phyloP scores from a whole-genome alignment of 2,888 invertebrate genomes.

The Pelosia muscerda region DNA sequence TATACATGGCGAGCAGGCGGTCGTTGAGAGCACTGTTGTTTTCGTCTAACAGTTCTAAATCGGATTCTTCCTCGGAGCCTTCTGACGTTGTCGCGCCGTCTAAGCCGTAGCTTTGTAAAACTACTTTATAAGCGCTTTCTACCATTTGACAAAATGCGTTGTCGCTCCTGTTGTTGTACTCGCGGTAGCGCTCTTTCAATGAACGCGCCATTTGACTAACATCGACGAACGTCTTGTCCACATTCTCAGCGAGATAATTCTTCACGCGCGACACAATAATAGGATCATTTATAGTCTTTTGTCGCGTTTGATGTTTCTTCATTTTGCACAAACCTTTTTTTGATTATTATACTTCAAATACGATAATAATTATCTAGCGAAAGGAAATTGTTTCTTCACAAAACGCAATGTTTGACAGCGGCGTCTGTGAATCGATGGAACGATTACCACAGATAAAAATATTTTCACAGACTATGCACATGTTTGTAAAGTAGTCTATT shows the following conservation, averaged over 20 bases:
- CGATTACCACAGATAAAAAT: constrained; percentile 60
- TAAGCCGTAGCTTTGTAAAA: constrained; percentile 89
- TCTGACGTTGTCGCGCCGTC: constrained; percentile 88
- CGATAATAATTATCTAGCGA: constrained; percentile 24
- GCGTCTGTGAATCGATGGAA: constrained; percentile 76
- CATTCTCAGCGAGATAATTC: constrained; percentile 93
- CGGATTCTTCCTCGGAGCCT: constrained; percentile 88
- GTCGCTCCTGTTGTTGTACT: constrained; percentile 93
- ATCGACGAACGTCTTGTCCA: constrained; percentile 93
- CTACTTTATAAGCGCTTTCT: constrained; percentile 91
- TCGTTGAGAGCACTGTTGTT: constrained; percentile 91
- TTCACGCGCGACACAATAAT: constrained; percentile 88
- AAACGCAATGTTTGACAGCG: constrained; percentile 71
- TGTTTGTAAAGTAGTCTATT: constrained; percentile 27
- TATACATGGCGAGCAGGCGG: constrained; percentile 82
- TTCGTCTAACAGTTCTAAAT: constrained; percentile 92
- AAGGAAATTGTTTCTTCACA: constrained; percentile 55
- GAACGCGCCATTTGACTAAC: constrained; percentile 94
- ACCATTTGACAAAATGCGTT: constrained; percentile 92
- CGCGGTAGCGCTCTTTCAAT: constrained; percentile 90
- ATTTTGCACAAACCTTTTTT: constrained; percentile 59
- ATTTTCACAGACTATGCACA: not conserved
- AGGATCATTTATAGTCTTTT: constrained; percentile 84
- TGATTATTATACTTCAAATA: constrained; percentile 31
- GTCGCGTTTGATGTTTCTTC: constrained; percentile 84